These are phyloP conservation scores for Chinchilla lanigera DNA, from an alignment of 2,113 vertebrate species.

Conservation along the genomic window DNA sequence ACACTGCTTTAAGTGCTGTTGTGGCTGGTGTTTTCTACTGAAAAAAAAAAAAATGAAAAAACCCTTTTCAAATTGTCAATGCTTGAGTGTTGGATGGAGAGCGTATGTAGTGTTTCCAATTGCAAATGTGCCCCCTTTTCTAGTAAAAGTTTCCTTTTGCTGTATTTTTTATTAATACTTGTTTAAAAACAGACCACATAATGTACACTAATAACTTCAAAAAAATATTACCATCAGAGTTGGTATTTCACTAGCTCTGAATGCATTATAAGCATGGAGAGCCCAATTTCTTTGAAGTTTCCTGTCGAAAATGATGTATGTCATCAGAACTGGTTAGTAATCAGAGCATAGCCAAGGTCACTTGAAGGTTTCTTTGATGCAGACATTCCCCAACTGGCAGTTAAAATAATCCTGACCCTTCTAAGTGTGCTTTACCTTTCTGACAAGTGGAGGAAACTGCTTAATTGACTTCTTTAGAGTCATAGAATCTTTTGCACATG, in stretches of 20 bases:
- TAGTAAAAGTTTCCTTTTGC: neutral
- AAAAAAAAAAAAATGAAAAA: neutral
- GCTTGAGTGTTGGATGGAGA: neutral
- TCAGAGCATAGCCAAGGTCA: constrained; percentile 56
- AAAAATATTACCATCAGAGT: constrained; percentile 32
- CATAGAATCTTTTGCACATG: constrained; percentile 38
- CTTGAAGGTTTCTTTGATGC: constrained; percentile 67
- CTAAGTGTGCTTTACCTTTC: constrained; percentile 47
- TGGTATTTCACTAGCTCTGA: constrained; percentile 19
- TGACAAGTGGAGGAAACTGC: constrained; percentile 31
- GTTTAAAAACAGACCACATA: constrained; percentile 9
- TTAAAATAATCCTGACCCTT: constrained; percentile 62
- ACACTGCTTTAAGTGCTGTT: neutral
- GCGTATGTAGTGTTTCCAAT: neutral
- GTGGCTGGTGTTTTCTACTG: neutral
- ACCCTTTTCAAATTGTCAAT: neutral
- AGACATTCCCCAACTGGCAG: constrained; percentile 48
- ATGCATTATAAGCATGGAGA: neutral
- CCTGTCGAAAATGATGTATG: constrained; percentile 57
- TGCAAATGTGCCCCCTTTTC: neutral
- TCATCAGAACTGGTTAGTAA: constrained; percentile 47
- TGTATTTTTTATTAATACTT: neutral
- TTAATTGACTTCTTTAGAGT: constrained; percentile 52
- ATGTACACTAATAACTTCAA: constrained; percentile 50
- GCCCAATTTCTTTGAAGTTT: constrained; percentile 56